Conservation (phyloP, 1,140 invertebrate genomes). For the Monochamus saltuarius region DNA sequence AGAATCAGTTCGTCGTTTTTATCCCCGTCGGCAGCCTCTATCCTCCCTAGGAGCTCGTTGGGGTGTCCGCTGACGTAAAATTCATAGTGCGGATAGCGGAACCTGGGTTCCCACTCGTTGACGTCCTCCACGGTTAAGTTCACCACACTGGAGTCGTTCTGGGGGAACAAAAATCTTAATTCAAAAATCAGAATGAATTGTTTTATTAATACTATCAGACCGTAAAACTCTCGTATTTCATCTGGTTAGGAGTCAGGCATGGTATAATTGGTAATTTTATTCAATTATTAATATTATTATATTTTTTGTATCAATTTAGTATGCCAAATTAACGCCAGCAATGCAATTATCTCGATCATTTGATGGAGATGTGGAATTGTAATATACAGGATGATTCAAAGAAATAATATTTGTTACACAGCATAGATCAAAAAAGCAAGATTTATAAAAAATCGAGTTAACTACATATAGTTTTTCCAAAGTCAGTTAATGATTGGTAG, state of each 20-base stretch:
- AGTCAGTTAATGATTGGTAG: too few species aligned
- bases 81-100: conserved; percentile 83
- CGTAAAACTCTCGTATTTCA: conserved; percentile 1
- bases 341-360: too few species aligned
- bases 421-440: too few species aligned
- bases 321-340: too few species aligned
- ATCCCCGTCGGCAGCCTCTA: conserved; percentile 81
- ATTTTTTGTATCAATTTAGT: too few species aligned
- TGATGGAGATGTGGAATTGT: too few species aligned
- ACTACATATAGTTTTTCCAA: too few species aligned
- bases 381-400: too few species aligned
- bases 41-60: conserved; percentile 61
- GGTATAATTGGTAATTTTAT: background rate
- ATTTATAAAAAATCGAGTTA: too few species aligned
- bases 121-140: conserved; percentile 83
- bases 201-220: background rate
- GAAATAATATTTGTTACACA: too few species aligned
- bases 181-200: conserved; percentile 16
- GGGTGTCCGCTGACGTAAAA: conserved; percentile 65
- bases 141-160: conserved; percentile 74
- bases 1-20: conserved; percentile 70
- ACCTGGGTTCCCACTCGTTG: conserved; percentile 91
- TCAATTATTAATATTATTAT: background rate
- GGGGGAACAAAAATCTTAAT: conserved; percentile 42
- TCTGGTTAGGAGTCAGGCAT: background rate